Percentiles rank a stretch among this genome's conserved stretches.
Conservation (phyloP, 1,140 invertebrate species). For the Argopecten irradians region DNA sequence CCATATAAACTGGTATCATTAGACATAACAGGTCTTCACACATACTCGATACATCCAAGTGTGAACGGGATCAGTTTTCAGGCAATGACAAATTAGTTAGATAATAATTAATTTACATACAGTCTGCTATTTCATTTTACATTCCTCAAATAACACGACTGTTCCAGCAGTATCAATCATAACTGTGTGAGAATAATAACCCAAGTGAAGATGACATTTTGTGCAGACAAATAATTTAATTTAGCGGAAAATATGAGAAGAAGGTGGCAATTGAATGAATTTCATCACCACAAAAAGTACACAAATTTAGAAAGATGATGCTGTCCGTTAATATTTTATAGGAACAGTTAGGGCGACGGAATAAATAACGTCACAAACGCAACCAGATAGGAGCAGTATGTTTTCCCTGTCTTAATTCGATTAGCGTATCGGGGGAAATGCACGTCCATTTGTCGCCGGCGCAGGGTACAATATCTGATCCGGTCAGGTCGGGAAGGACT, state of each 20-base stretch:
- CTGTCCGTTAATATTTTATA: neutral
- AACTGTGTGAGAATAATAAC: constrained; percentile 8
- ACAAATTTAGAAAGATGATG: constrained; percentile 18
- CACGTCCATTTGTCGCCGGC: neutral
- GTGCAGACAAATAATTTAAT: constrained; percentile 23
- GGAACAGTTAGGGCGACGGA: neutral
- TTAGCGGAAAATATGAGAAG: neutral
- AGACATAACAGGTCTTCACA: neutral
- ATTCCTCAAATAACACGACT: neutral
- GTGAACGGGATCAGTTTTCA: neutral
- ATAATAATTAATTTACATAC: constrained; percentile 20
- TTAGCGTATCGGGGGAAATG: constrained; percentile 7
- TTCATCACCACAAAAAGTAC: constrained; percentile 17
- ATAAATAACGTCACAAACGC: neutral
- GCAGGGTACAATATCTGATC: neutral
- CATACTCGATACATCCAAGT: neutral
- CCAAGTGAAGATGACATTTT: constrained; percentile 11
- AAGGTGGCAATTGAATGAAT: constrained; percentile 8
- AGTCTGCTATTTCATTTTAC: neutral
- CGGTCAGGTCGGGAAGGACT: neutral
- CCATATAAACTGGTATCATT: constrained; percentile 5
- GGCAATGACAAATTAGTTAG: constrained; percentile 21
- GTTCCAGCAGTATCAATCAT: neutral
- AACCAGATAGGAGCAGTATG: neutral
- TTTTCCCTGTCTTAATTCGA: neutral